Evolutionary conservation across 2,113 vertebrate genomes (phyloP).

Genomic region (Silurus meridionalis): DNA sequence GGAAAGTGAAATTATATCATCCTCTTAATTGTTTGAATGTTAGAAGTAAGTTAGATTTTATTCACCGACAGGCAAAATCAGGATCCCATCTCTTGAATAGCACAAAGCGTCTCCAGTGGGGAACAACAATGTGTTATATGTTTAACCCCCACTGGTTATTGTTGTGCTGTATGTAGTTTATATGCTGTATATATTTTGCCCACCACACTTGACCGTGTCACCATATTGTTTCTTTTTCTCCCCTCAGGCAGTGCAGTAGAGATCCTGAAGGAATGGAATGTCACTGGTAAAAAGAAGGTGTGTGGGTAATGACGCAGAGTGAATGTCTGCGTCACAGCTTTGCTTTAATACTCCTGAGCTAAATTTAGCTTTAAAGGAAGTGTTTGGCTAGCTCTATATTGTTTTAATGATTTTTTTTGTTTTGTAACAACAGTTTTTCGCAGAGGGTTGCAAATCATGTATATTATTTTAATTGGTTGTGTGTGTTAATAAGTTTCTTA

Average conservation of each 20-base stretch:
- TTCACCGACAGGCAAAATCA: not conserved
- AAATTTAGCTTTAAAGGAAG: constrained; percentile 4
- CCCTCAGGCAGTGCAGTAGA: constrained; percentile 84
- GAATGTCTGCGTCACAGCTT: not conserved
- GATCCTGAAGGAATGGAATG: constrained; percentile 94
- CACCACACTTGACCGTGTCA: not conserved
- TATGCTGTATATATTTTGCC: not conserved
- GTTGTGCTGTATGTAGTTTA: not conserved
- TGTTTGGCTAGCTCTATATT: not conserved
- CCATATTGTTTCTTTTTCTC: constrained; percentile 18
- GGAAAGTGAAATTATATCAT: not conserved
- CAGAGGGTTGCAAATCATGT: not conserved
- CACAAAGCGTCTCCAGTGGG: not conserved
- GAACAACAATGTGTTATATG: not conserved
- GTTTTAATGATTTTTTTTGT: not conserved
- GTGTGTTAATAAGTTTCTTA: not conserved
- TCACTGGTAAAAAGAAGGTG: constrained; percentile 96
- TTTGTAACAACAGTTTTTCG: not conserved
- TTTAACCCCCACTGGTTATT: not conserved
- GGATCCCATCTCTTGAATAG: not conserved
- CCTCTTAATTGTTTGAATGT: not conserved
- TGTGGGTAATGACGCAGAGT: constrained; percentile 17
- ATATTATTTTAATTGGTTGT: not conserved
- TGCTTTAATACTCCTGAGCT: not conserved
- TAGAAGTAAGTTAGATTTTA: not conserved